Conservation (phyloP, 2,113 vertebrate species). For the Hippolais icterina region DNA sequence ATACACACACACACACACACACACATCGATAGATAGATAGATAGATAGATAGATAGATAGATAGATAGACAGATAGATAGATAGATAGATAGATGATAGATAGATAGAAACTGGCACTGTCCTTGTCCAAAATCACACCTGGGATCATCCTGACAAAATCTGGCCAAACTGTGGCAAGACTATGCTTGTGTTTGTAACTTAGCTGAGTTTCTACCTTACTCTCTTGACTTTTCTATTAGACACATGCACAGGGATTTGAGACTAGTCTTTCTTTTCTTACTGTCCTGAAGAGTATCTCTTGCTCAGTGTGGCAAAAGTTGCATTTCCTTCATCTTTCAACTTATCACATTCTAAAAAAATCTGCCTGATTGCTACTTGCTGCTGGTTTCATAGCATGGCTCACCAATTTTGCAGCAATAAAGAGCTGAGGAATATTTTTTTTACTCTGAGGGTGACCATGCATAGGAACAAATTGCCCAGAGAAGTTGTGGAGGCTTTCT, state of each 20-base stretch:
- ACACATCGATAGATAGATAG: too few species aligned
- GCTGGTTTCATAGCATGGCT: background rate
- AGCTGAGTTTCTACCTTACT: background rate
- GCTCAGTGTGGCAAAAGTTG: background rate
- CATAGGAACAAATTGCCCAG: background rate
- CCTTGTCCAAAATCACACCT: background rate
- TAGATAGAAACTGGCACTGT: background rate
- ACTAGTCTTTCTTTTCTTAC: background rate
- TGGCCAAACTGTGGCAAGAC: background rate
- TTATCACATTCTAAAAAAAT: background rate
- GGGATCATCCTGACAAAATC: background rate
- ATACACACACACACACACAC: too few species aligned
- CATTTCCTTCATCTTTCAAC: background rate
- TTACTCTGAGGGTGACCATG: rapidly evolving
- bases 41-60: too few species aligned
- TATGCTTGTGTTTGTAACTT: rapidly evolving
- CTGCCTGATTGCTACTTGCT: background rate
- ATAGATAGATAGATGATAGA: too few species aligned
- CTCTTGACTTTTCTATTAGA: background rate
- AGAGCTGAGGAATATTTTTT: background rate
- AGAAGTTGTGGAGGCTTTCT: background rate
- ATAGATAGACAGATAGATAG: too few species aligned
- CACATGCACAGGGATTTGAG: background rate
- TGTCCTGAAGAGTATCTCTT: background rate
- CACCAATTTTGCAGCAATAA: background rate